phyloP scores from a whole-genome alignment of 2,888 invertebrate species.

The Lasioglossum malachurum region DNA sequence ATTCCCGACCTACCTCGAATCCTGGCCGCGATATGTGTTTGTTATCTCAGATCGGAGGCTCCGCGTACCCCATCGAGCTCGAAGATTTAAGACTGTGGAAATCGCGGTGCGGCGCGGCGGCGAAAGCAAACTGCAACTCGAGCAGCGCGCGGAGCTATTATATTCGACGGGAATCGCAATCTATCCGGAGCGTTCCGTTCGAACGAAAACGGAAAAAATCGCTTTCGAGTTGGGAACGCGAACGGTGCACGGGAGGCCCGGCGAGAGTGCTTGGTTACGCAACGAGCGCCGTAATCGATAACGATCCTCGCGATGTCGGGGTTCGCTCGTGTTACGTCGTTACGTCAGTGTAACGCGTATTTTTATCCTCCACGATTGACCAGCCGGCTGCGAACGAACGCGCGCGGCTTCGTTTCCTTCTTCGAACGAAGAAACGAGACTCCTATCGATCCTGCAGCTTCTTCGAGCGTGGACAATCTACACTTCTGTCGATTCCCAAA shows the following conservation, averaged over 20 bases:
- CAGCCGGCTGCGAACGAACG: not conserved
- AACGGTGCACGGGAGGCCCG: not conserved
- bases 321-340: slow-evolving; percentile 45
- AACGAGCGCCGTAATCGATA: slow-evolving; percentile 54
- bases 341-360: slow-evolving; percentile 43
- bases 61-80: not conserved
- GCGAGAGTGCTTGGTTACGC: slow-evolving; percentile 34
- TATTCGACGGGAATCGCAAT: not conserved
- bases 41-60: slow-evolving; percentile 4
- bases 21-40: not conserved
- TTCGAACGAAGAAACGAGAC: slow-evolving; percentile 4
- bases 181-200: not conserved
- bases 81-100: not conserved
- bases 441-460: slow-evolving; percentile 47
- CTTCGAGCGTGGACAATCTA: slow-evolving; percentile 50
- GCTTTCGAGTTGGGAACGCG: slow-evolving; percentile 16
- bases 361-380: slow-evolving; percentile 42
- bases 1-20: not conserved
- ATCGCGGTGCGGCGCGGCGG: not conserved
- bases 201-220: slow-evolving; percentile 4
- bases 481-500: not conserved
- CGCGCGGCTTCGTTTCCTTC: not conserved
- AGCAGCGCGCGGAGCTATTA: not conserved
- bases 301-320: slow-evolving; percentile 51
- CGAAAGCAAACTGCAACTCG: not conserved